Conservation (phyloP, 2,797 vertebrate species). For the Threskiornis aethiopicus region DNA sequence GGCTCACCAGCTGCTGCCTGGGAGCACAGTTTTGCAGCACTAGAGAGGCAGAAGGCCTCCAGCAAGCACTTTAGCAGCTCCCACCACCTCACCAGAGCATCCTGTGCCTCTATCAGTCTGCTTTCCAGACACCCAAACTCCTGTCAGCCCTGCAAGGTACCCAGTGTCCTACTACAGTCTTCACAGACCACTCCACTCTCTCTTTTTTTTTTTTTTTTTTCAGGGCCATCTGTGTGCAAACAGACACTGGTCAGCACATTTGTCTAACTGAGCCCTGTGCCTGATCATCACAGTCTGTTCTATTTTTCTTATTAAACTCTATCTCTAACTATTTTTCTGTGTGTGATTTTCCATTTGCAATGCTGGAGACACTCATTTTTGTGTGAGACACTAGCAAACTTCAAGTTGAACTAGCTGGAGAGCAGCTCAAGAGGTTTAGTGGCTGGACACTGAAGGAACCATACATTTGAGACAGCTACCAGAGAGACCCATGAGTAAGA, state of each 20-base stretch:
- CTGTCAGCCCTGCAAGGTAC: not conserved
- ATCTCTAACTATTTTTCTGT: not conserved
- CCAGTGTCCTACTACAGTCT: not conserved
- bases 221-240: accelerated
- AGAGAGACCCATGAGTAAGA: not conserved
- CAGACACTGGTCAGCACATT: not conserved
- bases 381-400: not conserved
- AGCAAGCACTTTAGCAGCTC: not conserved
- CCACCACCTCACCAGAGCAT: not conserved
- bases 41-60: not conserved
- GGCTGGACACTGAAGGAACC: not conserved
- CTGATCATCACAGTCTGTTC: not conserved
- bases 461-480: not conserved
- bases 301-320: not conserved
- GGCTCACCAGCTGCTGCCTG: not conserved
- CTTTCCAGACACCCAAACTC: not conserved
- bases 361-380: not conserved
- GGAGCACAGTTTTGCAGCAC: not conserved
- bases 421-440: not conserved
- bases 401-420: not conserved
- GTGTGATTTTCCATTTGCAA: not conserved
- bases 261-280: not conserved
- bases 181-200: not conserved
- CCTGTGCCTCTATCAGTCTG: not conserved
- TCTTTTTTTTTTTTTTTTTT: not conserved